Percentiles rank a stretch among this genome's conserved stretches.
Conservation (phyloP, 2,113 vertebrate species). For the Rhinoderma darwinii region DNA sequence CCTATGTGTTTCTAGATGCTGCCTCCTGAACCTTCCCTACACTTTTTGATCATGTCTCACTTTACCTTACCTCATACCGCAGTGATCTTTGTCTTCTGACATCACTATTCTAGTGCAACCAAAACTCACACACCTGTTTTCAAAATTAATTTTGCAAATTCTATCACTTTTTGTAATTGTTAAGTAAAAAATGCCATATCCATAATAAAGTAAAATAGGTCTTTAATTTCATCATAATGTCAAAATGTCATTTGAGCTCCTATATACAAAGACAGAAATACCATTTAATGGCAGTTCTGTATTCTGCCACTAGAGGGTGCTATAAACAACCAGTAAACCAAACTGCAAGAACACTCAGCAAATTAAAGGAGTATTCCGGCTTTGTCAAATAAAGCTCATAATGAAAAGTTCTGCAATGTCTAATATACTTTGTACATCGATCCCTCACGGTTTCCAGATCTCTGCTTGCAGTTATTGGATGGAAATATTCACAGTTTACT, state of each 20-base stretch:
- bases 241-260: conserved; percentile 53
- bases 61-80: no score
- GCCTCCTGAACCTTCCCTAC: no score
- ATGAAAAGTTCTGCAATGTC: neutral
- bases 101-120: no score
- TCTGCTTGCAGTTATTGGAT: neutral
- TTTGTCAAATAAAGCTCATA: neutral
- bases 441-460: neutral
- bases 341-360: neutral
- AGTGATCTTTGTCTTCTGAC: no score
- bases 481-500: neutral
- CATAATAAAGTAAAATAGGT: conserved; percentile 67
- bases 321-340: conserved; percentile 55
- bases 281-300: conserved; percentile 29
- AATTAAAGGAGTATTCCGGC: neutral
- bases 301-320: conserved; percentile 70
- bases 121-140: no score
- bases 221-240: conserved; percentile 65
- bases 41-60: no score
- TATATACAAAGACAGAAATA: conserved; percentile 56
- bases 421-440: neutral
- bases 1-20: no score
- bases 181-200: neutral
- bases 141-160: neutral
- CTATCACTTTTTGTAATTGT: neutral